phyloP scores from a whole-genome alignment of 2,797 vertebrate species.

The Neolamprologus multifasciatus region DNA sequence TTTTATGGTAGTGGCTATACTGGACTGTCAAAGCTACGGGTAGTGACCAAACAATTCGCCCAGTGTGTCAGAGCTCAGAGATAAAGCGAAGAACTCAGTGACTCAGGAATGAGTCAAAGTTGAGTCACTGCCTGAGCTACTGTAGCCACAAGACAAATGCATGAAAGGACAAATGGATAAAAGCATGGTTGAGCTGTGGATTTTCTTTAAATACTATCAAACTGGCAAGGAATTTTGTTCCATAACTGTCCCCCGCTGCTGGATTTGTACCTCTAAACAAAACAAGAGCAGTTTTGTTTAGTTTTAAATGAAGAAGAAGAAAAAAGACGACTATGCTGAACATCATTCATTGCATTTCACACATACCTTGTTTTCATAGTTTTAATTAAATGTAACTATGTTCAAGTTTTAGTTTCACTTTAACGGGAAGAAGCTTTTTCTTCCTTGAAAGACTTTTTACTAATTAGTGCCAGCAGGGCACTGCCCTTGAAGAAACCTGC shows the following conservation, averaged over 20 bases:
- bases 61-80: neutral
- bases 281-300: neutral
- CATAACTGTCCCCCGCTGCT: accelerated
- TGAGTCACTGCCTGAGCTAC: neutral
- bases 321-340: neutral
- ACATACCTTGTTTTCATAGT: neutral
- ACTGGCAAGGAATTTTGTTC: accelerated
- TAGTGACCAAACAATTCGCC: neutral
- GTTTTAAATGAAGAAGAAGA: neutral
- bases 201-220: neutral
- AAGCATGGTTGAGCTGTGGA: neutral
- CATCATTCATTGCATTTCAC: neutral
- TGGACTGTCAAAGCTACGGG: neutral
- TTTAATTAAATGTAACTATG: neutral
- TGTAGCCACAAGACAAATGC: neutral
- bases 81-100: neutral
- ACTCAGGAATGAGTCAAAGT: neutral
- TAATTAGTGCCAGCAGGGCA: neutral
- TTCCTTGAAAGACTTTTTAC: neutral
- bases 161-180: neutral
- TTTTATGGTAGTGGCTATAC: neutral
- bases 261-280: neutral
- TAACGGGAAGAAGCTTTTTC: neutral
- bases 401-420: neutral
- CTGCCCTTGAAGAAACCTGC: neutral